A percentile compares a stretch with the other conserved stretches of the same genome.
phyloP scores from a whole-genome alignment of 2,888 invertebrate genomes.

The Meiosimyza decipiens region DNA sequence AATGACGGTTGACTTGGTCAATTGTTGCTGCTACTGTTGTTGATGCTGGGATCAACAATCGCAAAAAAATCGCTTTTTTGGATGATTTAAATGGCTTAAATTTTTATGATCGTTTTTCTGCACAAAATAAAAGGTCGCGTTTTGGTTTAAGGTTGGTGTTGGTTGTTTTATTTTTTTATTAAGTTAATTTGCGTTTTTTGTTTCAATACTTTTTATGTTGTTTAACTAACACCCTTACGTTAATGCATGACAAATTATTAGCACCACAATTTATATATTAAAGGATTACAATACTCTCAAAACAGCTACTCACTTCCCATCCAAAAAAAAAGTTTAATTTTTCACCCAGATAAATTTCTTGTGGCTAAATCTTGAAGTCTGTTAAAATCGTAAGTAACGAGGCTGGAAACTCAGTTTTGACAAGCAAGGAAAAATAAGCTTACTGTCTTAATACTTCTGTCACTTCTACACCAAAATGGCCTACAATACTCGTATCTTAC shows the following conservation, averaged over 20 bases:
- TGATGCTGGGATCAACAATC: background rate
- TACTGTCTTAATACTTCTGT: no score
- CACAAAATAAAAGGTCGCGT: constrained; percentile 76
- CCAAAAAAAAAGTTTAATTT: no score
- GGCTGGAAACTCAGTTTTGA: no score
- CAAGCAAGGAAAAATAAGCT: no score
- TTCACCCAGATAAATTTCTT: no score
- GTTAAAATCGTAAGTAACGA: no score
- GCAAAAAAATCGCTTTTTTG: constrained; percentile 2
- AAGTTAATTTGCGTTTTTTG: constrained; percentile 28
- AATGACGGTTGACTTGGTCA: constrained; percentile 12
- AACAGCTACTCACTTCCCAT: no score
- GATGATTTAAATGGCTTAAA: background rate
- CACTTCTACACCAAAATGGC: no score
- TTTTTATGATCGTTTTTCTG: background rate
- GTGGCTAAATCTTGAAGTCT: no score
- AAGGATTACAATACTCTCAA: no score
- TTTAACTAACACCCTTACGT: background rate
- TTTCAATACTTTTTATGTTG: background rate
- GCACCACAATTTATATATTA: constrained; percentile 14
- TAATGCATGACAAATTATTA: background rate
- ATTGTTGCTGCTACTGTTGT: background rate
- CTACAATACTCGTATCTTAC: no score
- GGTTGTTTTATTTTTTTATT: constrained; percentile 40
- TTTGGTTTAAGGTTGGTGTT: constrained; percentile 91